A percentile compares a stretch with the other conserved stretches of the same genome.
phyloP scores from a whole-genome alignment of 2,888 invertebrate genomes.

The Ischnura elegans region DNA sequence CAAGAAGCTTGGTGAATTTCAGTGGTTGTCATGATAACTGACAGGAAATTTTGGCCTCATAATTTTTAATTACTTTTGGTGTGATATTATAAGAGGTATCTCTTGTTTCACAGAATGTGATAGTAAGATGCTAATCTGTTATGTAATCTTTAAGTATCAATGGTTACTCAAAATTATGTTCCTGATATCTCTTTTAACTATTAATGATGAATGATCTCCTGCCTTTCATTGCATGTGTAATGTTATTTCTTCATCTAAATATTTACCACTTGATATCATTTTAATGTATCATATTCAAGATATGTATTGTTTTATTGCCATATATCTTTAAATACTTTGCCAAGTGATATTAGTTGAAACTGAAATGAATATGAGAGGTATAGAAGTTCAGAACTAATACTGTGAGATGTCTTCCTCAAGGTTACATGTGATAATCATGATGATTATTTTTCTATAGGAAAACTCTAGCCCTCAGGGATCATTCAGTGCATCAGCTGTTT shows the following conservation, averaged over 20 bases:
- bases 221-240: background rate
- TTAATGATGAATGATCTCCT: background rate
- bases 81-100: background rate
- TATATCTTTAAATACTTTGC: background rate
- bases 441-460: background rate
- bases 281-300: background rate
- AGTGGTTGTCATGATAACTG: background rate
- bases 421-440: background rate
- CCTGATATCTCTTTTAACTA: background rate
- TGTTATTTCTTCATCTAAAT: background rate
- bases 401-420: background rate
- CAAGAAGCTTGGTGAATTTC: background rate
- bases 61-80: background rate
- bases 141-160: background rate
- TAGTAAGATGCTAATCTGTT: background rate
- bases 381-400: background rate
- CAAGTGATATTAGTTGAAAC: background rate
- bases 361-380: background rate
- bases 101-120: background rate
- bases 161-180: background rate
- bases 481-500: background rate
- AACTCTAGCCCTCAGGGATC: background rate
- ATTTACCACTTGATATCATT: background rate
- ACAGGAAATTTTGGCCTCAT: background rate
- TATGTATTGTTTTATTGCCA: background rate